phyloP scores from a whole-genome alignment of 92 coral and sea anemone species.

The Bergia sp. region DNA sequence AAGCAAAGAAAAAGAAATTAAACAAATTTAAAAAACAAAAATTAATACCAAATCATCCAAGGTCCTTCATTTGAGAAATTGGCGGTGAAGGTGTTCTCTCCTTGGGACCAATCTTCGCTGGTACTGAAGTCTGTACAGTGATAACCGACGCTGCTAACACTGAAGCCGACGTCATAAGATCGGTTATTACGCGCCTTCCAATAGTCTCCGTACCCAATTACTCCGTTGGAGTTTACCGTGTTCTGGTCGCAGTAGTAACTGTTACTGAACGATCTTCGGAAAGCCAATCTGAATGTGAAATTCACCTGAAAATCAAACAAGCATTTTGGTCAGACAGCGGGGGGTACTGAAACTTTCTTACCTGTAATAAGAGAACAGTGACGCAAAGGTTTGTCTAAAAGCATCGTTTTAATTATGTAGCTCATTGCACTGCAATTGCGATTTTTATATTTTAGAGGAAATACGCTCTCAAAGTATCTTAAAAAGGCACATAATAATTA shows the following conservation, averaged over 20 bases:
- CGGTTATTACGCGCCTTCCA: slow-evolving; percentile 20
- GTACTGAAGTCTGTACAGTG: slow-evolving; percentile 61
- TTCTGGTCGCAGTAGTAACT: slow-evolving; percentile 48
- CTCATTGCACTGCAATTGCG: no score
- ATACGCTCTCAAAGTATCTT: no score
- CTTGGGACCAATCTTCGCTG: slow-evolving; percentile 65
- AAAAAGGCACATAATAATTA: no score
- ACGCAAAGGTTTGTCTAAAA: no score
- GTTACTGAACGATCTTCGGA: slow-evolving; percentile 42
- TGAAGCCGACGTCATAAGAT: background rate
- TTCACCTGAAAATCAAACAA: background rate
- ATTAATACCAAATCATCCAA: slow-evolving; percentile 38
- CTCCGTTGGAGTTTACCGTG: slow-evolving; percentile 6
- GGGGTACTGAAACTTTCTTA: no score
- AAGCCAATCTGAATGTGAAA: slow-evolving; percentile 59
- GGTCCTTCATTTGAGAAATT: slow-evolving; percentile 6
- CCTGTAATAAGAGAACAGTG: no score
- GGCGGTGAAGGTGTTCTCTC: slow-evolving; percentile 52
- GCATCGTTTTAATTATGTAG: no score
- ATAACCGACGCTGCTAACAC: slow-evolving; percentile 26
- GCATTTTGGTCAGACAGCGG: no score
- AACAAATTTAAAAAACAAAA: background rate
- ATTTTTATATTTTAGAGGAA: no score
- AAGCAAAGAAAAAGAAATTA: background rate
- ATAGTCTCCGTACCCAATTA: slow-evolving; percentile 26